These are phyloP conservation scores for Felis catus DNA, from an alignment of 2,113 vertebrate genomes.

Conservation along the genomic window F.catus_Fca126_mat1.0 CM031419.1:39083001-39083500, in stretches of 20 bases:
- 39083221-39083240: background rate
- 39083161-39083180: background rate
- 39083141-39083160: background rate
- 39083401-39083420: background rate
- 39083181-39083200: background rate
- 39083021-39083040: background rate
- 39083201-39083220: background rate
- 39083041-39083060: background rate
- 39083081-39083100: background rate
- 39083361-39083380: background rate
- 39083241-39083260: background rate
- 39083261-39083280: background rate
- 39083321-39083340: background rate
- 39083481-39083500: constrained; percentile 33
- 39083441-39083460: constrained; percentile 32
- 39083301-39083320: background rate
- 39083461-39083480: background rate
- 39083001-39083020: too few species aligned
- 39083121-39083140: background rate
- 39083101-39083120: background rate
- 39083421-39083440: background rate
- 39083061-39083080: background rate
- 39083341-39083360: background rate
- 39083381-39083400: constrained; percentile 6
- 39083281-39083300: background rate